Evolutionary conservation across 1,140 invertebrate species (phyloP).

Genomic region (Brachionus manjavacas): DNA sequence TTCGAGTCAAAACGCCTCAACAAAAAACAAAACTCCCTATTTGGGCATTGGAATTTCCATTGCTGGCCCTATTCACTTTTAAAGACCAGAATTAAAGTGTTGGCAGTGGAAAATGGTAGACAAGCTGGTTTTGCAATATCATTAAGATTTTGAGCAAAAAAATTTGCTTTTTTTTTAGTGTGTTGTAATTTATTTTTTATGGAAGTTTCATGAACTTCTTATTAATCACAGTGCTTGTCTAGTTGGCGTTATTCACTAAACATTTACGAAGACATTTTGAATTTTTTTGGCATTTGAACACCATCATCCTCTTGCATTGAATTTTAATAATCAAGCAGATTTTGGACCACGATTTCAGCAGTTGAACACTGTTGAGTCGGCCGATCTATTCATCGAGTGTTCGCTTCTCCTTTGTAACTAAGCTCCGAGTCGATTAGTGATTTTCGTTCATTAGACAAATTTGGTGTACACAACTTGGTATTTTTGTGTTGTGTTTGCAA

Average conservation of each 20-base stretch:
- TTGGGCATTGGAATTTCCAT: too few relatives aligned
- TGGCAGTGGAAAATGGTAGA: not conserved
- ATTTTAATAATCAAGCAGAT: not conserved
- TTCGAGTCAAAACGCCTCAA: too few relatives aligned
- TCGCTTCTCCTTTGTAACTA: not conserved
- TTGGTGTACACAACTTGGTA: not conserved
- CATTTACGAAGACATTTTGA: not conserved
- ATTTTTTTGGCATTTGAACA: not conserved
- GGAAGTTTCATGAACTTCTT: not conserved
- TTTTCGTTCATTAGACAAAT: not conserved
- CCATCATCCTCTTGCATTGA: not conserved
- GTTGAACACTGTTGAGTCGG: not conserved
- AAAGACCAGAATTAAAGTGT: too few relatives aligned
- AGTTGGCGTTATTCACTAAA: not conserved
- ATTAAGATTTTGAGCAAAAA: not conserved
- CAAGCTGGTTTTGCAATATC: not conserved
- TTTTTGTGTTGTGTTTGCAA: not conserved
- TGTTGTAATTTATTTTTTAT: not conserved
- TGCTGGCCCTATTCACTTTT: too few relatives aligned
- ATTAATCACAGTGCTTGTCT: not conserved
- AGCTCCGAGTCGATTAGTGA: not conserved
- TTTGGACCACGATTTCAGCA: not conserved
- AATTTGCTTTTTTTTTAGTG: not conserved
- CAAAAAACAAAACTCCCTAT: too few relatives aligned
- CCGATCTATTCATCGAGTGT: not conserved